phyloP scores from a whole-genome alignment of 92 coral and sea anemone genomes.

The Parazoanthus atlanticus region DNA sequence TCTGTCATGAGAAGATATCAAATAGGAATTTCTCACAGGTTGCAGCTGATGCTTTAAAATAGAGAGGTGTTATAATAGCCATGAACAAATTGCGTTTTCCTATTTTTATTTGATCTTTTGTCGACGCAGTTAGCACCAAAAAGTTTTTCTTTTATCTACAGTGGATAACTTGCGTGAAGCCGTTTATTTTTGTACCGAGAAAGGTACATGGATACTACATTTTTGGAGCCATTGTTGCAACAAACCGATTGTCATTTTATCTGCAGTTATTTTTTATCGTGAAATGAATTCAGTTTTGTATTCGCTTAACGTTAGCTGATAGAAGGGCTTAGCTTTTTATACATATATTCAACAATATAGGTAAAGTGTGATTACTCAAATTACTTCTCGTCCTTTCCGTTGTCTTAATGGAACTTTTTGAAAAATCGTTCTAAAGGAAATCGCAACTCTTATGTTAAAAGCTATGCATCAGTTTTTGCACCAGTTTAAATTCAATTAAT shows the following conservation, averaged over 20 bases:
- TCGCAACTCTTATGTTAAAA: not conserved
- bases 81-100: slow-evolving; percentile 3
- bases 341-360: too few relatives aligned
- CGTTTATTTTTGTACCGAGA: not conserved
- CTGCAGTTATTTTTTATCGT: too few relatives aligned
- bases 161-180: not conserved
- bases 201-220: not conserved
- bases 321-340: not conserved
- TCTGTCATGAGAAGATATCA: not conserved
- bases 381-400: not conserved
- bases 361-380: not conserved
- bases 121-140: not conserved
- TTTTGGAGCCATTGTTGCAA: not conserved
- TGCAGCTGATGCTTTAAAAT: not conserved
- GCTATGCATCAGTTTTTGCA: not conserved
- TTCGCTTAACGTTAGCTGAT: not conserved
- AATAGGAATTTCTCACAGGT: not conserved
- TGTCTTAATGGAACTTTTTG: not conserved
- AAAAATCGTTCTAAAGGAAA: not conserved
- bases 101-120: not conserved
- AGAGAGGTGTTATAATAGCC: not conserved
- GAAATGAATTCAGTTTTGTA: not conserved
- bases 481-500: not conserved
- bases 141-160: not conserved
- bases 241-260: not conserved